Evolutionary conservation across 1,140 invertebrate species (phyloP).

Genomic region (Grapholita molesta): DNA sequence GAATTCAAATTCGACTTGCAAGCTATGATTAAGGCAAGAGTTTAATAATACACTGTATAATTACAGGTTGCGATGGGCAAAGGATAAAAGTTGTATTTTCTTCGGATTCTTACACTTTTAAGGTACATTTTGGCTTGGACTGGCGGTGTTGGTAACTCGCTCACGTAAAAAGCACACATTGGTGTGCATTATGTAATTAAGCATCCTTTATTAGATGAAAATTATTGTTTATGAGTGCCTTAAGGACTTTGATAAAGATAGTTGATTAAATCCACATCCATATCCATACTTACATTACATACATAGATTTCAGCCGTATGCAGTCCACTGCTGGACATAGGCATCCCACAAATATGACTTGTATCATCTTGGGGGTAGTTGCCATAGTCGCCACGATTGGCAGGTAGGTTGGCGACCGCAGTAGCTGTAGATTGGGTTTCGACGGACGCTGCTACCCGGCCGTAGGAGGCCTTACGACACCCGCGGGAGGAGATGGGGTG

Average conservation of each 20-base stretch:
- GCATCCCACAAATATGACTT: no score
- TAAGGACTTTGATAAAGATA: neutral
- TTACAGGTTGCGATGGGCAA: neutral
- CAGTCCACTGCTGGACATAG: no score
- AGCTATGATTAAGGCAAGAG: neutral
- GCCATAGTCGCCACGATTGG: no score
- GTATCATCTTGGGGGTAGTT: no score
- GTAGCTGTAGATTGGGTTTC: no score
- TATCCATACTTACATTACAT: no score
- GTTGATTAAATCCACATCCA: no score
- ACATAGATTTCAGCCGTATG: no score
- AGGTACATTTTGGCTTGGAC: neutral
- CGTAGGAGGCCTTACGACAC: no score
- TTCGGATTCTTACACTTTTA: neutral
- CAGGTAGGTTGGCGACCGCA: no score
- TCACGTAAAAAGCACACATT: neutral
- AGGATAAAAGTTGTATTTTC: neutral
- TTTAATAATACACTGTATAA: neutral
- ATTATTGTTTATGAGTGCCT: neutral
- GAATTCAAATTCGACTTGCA: neutral
- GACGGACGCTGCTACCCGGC: no score
- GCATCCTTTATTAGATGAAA: neutral
- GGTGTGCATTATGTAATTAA: neutral
- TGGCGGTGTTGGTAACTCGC: neutral
- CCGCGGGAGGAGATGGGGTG: no score